phyloP scores from a whole-genome alignment of 2,113 vertebrate genomes.

The Paralichthys olivaceus region DNA sequence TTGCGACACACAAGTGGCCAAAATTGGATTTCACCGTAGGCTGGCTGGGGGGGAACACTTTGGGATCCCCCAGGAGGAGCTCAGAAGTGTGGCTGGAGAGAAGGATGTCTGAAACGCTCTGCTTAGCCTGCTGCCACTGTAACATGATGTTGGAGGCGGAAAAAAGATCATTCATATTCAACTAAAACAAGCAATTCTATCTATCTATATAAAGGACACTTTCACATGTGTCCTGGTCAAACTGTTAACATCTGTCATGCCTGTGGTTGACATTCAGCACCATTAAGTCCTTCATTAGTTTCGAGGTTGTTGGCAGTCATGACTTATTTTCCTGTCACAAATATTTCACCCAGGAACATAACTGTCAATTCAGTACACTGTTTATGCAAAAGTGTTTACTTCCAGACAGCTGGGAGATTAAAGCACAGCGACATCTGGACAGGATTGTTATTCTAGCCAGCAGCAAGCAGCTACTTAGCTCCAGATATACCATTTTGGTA shows the following conservation, averaged over 20 bases:
- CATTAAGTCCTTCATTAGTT: conserved; percentile 23
- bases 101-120: no score
- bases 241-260: not conserved
- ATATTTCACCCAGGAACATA: not conserved
- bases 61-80: no score
- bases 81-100: no score
- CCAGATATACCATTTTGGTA: conserved; percentile 16
- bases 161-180: not conserved
- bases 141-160: no score
- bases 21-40: no score
- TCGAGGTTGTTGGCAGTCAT: conserved; percentile 15
- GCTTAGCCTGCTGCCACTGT: no score
- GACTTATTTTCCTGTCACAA: conserved; percentile 13
- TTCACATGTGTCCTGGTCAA: not conserved
- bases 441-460: conserved; percentile 25
- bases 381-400: conserved; percentile 40
- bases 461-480: conserved; percentile 19
- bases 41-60: no score
- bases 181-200: not conserved
- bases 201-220: not conserved
- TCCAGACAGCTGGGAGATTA: conserved; percentile 31
- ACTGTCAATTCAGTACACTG: conserved; percentile 23
- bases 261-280: not conserved
- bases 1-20: not conserved
- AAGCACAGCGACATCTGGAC: conserved; percentile 13